These are phyloP conservation scores for Pristionchus mayeri DNA, from an alignment of 2,888 invertebrate species.

Conservation along the genomic window DNA sequence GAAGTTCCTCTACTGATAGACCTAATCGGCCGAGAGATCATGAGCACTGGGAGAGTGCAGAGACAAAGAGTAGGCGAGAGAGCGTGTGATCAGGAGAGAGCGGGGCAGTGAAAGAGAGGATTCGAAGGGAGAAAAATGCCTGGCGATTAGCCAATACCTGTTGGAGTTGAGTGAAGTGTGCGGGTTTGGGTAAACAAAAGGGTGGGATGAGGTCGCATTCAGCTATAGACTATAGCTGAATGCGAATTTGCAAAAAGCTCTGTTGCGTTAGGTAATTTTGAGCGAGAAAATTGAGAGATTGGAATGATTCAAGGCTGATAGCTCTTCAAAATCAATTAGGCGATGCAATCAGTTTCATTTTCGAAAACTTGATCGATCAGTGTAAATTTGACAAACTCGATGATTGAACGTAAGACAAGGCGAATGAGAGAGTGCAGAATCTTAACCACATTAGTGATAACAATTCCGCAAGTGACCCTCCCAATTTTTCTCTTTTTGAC, in stretches of 20 bases:
- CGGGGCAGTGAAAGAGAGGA: neutral
- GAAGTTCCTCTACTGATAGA: neutral
- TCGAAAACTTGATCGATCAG: neutral
- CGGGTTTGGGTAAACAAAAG: neutral
- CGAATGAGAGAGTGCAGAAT: no score
- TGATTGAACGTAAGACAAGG: neutral
- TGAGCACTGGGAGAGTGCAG: neutral
- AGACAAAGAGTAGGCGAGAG: neutral
- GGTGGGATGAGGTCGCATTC: neutral
- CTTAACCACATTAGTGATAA: no score
- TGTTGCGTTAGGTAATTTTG: neutral
- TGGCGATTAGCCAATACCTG: constrained; percentile 7
- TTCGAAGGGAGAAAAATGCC: neutral
- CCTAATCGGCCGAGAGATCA: neutral
- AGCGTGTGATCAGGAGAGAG: neutral
- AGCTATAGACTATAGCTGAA: neutral
- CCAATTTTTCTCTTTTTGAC: no score
- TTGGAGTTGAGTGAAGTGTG: neutral
- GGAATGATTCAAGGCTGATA: no score
- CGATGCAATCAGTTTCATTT: no score
- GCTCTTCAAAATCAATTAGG: no score
- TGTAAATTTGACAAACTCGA: neutral
- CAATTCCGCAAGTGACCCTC: no score
- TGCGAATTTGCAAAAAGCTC: neutral
- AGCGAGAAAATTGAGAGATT: no score